Evolutionary conservation across 1,140 invertebrate genomes (phyloP).

Genomic region (Ceratina australensis): DNA sequence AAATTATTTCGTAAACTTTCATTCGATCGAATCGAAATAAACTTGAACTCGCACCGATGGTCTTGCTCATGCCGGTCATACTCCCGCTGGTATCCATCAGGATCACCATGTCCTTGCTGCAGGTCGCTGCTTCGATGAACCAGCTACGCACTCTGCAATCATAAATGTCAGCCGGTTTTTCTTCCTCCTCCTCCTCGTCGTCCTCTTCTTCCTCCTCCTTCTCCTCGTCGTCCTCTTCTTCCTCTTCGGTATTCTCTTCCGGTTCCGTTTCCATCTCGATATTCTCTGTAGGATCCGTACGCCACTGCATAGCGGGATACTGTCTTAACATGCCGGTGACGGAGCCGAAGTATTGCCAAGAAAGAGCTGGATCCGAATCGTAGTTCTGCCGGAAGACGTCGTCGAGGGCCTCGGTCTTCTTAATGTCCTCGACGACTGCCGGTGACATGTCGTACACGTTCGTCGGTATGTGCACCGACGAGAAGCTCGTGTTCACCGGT

Average conservation of each 20-base stretch:
- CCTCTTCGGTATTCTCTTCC: conserved; percentile 69
- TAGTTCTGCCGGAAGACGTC: conserved; percentile 92
- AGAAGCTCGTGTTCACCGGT: conserved; percentile 89
- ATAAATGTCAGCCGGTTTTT: conserved; percentile 82
- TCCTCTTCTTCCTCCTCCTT: background rate
- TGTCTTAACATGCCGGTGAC: conserved; percentile 94
- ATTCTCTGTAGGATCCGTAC: conserved; percentile 63
- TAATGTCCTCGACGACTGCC: conserved; percentile 86
- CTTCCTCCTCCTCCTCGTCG: conserved; percentile 52
- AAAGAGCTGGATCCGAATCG: conserved; percentile 90
- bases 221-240: conserved; percentile 19
- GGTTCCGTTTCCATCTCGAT: conserved; percentile 61
- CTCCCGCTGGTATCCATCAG: conserved; percentile 97
- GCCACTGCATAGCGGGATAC: conserved; percentile 87
- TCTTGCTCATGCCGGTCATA: conserved; percentile 93
- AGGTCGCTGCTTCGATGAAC: conserved; percentile 98
- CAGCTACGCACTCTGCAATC: conserved; percentile 93
- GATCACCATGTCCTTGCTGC: conserved; percentile 98
- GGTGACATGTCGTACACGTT: conserved; percentile 91
- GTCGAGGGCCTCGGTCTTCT: conserved; percentile 93
- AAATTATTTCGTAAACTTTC: too few species aligned
- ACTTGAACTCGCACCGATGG: conserved; percentile 81
- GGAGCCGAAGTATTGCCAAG: conserved; percentile 98
- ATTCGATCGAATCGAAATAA: background rate
- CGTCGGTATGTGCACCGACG: conserved; percentile 95